Conservation (phyloP, 2,113 vertebrate species). For the Barbus barbus region DNA sequence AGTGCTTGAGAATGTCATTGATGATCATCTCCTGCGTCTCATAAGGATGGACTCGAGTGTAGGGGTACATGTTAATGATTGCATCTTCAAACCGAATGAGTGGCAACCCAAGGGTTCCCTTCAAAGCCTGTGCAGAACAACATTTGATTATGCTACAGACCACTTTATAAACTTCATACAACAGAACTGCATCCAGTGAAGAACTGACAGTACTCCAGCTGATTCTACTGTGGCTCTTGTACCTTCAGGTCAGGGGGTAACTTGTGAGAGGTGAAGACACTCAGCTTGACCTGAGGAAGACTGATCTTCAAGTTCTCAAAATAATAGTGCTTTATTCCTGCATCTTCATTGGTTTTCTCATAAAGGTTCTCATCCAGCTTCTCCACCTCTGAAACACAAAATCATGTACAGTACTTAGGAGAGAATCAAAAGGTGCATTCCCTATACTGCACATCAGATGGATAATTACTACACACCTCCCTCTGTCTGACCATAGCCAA, state of each 20-base stretch:
- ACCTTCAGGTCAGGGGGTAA: slow-evolving; percentile 95
- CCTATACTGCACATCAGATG: background rate
- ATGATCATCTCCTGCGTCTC: slow-evolving; percentile 96
- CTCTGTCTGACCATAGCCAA: slow-evolving; percentile 86
- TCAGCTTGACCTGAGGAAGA: slow-evolving; percentile 94
- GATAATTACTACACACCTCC: slow-evolving; percentile 73
- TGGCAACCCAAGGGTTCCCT: slow-evolving; percentile 90
- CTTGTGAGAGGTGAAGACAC: slow-evolving; percentile 94
- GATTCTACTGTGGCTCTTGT: slow-evolving; percentile 25
- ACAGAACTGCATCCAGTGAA: background rate
- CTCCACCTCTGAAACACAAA: slow-evolving; percentile 84
- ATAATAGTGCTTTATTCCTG: slow-evolving; percentile 83
- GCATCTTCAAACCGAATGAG: slow-evolving; percentile 95
- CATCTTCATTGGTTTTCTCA: slow-evolving; percentile 82
- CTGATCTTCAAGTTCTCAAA: slow-evolving; percentile 98
- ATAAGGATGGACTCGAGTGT: slow-evolving; percentile 93
- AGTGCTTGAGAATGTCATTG: slow-evolving; percentile 94
- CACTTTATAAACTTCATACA: background rate
- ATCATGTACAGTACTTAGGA: background rate
- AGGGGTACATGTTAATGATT: slow-evolving; percentile 93
- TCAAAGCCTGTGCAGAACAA: slow-evolving; percentile 79
- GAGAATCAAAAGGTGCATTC: background rate
- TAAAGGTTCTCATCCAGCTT: slow-evolving; percentile 90
- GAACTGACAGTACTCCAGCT: background rate
- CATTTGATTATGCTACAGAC: background rate